Evolutionary conservation across 2,113 vertebrate genomes (phyloP), one percentile per base, ranked within the genome.

Genomic region (Chionomys nivalis): DNA sequence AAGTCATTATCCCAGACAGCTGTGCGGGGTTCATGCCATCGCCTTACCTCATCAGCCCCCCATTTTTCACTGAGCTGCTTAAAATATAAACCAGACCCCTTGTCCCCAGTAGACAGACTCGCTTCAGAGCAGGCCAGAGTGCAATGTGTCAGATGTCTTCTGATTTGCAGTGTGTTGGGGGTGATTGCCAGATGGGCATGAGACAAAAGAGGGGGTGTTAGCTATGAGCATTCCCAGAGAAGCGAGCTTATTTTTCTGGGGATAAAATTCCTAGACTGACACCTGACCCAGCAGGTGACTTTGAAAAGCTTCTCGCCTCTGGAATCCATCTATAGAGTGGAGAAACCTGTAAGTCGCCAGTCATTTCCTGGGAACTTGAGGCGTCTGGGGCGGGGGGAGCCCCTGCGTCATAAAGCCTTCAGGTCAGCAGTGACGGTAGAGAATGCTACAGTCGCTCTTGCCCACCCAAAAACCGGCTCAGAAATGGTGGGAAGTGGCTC

Each of bases 51-150:
- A 90, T 42, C 89, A 36, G 33, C 36, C 72, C 66, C 81, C 94
- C 73, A 0, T 79, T 90, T 97, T 97, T 95, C 76, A 95, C 44
- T 21, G 88, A 95, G 73, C 70, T 94, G 88, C 79, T 65, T 90
- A 96, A 97, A 97, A 95, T 91, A 97, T 89, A 97, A 93, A 94
- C 96, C 97, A 98, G 95, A 97, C 14, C 31, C 73, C 93, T 78
- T 8, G 47, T 96, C 93, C 95, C 96, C 63, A 47, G 39, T 39
- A 70, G 82, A 89, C 36, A 4, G 91, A 28, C 82, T 96, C 78
- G 83, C 90, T 77, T 91, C 33, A 55, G 94, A 95, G 95, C 0
- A 21, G 87, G 75, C 91, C 13, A 0, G 91, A 94, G 92, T 75
- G 61, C 16, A 26, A 26, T 28, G 85, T 95, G 96, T 96, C 96